phyloP scores from a whole-genome alignment of 1,140 invertebrate species.

The Hyposmocoma kahamanoa region DNA sequence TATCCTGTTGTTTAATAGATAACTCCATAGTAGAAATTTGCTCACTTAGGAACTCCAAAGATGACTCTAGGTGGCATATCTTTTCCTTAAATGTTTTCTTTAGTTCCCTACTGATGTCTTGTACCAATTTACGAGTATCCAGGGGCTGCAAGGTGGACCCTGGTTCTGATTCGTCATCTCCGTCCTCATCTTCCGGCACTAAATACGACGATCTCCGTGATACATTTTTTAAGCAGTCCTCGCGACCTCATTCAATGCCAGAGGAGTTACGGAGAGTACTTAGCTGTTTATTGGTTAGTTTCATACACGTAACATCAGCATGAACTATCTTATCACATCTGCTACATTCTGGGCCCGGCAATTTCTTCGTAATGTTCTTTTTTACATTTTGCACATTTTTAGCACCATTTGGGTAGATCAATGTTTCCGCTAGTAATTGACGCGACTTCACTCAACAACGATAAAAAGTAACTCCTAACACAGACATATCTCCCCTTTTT shows the following conservation, averaged over 20 bases:
- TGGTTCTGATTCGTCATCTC: conserved; percentile 13
- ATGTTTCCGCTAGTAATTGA: too few species aligned
- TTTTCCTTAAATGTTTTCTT: conserved; percentile 26
- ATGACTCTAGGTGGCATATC: conserved; percentile 11
- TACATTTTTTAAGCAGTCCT: conserved; percentile 21
- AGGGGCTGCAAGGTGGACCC: neutral
- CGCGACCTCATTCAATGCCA: conserved; percentile 27
- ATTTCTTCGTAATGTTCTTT: too few species aligned
- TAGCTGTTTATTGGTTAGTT: conserved; percentile 22
- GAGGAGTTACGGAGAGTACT: conserved; percentile 15
- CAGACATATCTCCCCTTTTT: too few species aligned
- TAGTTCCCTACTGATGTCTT: conserved; percentile 23
- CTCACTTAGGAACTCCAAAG: conserved; percentile 23
- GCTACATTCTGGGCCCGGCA: too few species aligned
- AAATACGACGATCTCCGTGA: conserved; percentile 24
- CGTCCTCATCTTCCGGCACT: conserved; percentile 17
- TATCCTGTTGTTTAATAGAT: conserved; percentile 24
- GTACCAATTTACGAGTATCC: conserved; percentile 13
- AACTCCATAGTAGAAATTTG: conserved; percentile 24
- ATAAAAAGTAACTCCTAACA: too few species aligned
- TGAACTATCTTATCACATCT: too few species aligned
- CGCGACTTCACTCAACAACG: too few species aligned
- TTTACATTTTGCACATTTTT: too few species aligned
- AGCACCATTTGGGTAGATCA: too few species aligned
- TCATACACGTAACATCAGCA: conserved; percentile 14